Evolutionary conservation across 2,888 invertebrate genomes (phyloP).

Genomic region (Cryptocheilus praepositus): DNA sequence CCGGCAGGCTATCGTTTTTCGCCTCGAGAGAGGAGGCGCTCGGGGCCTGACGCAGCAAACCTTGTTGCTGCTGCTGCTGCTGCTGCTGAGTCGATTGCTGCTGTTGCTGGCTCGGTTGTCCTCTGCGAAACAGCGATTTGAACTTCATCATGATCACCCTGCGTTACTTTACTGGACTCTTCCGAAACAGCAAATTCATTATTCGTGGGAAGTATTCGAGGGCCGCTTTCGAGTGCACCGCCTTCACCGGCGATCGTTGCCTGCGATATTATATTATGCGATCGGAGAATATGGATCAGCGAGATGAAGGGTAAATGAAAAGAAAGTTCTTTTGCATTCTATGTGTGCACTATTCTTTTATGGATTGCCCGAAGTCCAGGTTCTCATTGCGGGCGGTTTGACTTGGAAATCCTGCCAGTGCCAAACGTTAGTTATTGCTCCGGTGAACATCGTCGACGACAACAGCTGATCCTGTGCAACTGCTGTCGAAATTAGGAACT

Average conservation of each 20-base stretch:
- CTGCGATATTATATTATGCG: no score
- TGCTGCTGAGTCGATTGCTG: constrained; percentile 63
- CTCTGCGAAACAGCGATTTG: constrained; percentile 94
- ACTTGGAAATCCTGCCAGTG: no score
- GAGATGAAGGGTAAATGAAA: no score
- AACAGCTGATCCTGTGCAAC: not conserved
- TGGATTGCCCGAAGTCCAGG: no score
- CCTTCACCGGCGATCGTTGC: no score
- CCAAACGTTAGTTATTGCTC: not conserved
- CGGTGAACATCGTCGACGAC: constrained; percentile 11
- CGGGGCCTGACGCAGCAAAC: constrained; percentile 77
- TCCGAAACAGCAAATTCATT: constrained; percentile 33
- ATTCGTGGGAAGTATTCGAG: constrained; percentile 5
- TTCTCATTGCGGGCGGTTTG: no score
- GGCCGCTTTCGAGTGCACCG: no score
- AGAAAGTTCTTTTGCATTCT: no score
- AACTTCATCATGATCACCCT: constrained; percentile 89
- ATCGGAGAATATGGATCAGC: no score
- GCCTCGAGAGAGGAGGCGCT: constrained; percentile 82
- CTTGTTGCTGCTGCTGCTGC: constrained; percentile 56
- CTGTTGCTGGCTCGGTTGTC: constrained; percentile 77
- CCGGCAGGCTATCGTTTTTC: constrained; percentile 43
- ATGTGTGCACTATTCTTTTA: no score
- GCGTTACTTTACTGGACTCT: constrained; percentile 47
- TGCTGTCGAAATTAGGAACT: no score